Evolutionary conservation across 2,113 vertebrate species (phyloP), one percentile per base, ranked within the genome.

Genomic region (Saccopteryx bilineata): DNA sequence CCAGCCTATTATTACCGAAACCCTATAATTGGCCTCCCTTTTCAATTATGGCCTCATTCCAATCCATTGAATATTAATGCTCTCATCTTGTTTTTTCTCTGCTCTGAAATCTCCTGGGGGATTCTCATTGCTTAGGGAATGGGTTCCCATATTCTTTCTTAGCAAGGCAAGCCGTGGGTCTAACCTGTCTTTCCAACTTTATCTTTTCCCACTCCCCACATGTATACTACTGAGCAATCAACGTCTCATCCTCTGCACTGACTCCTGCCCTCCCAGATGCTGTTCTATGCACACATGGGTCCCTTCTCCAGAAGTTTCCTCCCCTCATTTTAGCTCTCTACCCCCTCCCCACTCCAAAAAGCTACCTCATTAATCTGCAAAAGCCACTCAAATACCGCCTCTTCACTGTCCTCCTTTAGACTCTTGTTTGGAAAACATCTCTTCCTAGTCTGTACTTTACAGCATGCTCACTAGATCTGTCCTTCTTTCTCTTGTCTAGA

Each of bases 31-130:
- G 58, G 56, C 48, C 31, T 95, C 48, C 69, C 39, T 39, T 81
- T 95, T 88, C 66, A 24, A 39, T 66, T 54, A 31, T 56, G 87
- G 48, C 50, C 78, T 97, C 88, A 86, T 91, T 92, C 50, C 66
- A 87, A 17, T 58, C 19, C 17, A 46, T 78, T 28, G 39, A 79
- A 48, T 76, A 54, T 33, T 5, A 72, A 48, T 52, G 26, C n/a
- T 76, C 6, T 93, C 52, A 74, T 75, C 46, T 75, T 95, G 72
- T 56, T 80, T 93, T 91, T 74, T 24, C 48, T 94, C 63, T 95
- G 18, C 46, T 69, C 24, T 50, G 33, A 63, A 58, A 65, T 24
- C 39, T 28, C 84, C 63, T n/a, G n/a, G 21, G 63, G 26, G 21
- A 75, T 72, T 91, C 52, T 95, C 7, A 68, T 19, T 71, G 66